Evolutionary conservation across 2,888 invertebrate species (phyloP), one percentile per base, ranked within the genome.

Genomic region (Acrobeloides nanus): DNA sequence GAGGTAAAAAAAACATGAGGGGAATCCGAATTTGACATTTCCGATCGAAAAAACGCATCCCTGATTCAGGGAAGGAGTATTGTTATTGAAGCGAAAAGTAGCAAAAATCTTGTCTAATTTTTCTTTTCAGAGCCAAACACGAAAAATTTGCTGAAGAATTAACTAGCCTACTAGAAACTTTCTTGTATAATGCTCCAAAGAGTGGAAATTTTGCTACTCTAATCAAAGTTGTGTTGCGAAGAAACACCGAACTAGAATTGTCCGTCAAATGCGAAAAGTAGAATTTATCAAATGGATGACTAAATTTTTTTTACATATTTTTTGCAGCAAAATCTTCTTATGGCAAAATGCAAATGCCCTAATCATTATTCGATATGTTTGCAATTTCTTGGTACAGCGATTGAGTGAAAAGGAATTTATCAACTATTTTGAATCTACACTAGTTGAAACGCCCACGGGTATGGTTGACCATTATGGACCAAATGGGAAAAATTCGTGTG

Each of bases 301-400:
- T 34, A 24, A 17, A 12, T 10, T 18, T 12, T 42, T 4, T 3
- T 45, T 6, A 39, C 17, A 15, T 17, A 21, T 15, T 46, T 27
- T 25, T 61, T 80, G 47, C 73, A 84, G 84, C 66, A 81, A 82
- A 61, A 79, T 84, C 66, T 83, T 89, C 64, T 84, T 87, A 42
- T 92, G 90, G 89, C 92, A 93, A 76, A 84, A 88, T 0, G 88
- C 86, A 76, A 95, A 95, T 77, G 86, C 88, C 0, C 76, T 97
- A 38, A 89, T 90, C 70, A 85, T 90, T 23, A 83, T 92, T 49
- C 81, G 92, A 10, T 77, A 76, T 61, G 66, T 85, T 81, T 57
- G 82, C 50, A 92, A 92, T 75, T 92, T 88, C 74, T 80, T 93
- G 32, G 84, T 89, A 12, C 89, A 93, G 75, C 85, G 85, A 63